Conservation (phyloP, 1,140 invertebrate species). For the Zaprionus vittiger region DNA sequence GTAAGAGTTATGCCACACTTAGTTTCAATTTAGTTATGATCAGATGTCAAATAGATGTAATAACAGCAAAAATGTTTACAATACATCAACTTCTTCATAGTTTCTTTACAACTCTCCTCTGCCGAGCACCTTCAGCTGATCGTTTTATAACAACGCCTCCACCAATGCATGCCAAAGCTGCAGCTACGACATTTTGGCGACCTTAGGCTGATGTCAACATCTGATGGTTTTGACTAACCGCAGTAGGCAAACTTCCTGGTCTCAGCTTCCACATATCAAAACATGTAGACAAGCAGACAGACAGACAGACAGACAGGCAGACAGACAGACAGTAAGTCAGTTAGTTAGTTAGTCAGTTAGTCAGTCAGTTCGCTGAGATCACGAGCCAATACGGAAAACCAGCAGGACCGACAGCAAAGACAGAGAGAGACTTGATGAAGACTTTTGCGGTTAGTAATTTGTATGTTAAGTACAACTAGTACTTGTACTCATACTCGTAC, state of each 20-base stretch:
- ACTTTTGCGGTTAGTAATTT: constrained; percentile 79
- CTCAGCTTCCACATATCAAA: constrained; percentile 51
- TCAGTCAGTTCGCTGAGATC: constrained; percentile 40
- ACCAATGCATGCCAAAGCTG: constrained; percentile 14
- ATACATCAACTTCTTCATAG: background rate
- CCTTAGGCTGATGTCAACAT: constrained; percentile 52
- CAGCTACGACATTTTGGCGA: constrained; percentile 46
- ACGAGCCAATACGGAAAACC: constrained; percentile 59
- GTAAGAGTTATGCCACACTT: background rate
- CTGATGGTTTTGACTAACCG: constrained; percentile 42
- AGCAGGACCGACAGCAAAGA: constrained; percentile 10
- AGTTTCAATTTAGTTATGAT: no score
- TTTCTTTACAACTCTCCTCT: background rate
- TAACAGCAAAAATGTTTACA: background rate
- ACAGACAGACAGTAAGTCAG: background rate
- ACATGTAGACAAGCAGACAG: constrained; percentile 15
- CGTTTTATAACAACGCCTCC: constrained; percentile 9
- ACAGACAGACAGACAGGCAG: constrained; percentile 1
- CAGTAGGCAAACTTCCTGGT: constrained; percentile 67
- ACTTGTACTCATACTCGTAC: background rate
- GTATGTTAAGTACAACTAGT: constrained; percentile 34
- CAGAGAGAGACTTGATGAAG: constrained; percentile 51
- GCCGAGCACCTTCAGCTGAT: background rate
- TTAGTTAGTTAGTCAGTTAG: constrained; percentile 38
- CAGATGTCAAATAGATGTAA: background rate